phyloP scores from a whole-genome alignment of 2,888 invertebrate genomes.

The Osmoderma eremita region DNA sequence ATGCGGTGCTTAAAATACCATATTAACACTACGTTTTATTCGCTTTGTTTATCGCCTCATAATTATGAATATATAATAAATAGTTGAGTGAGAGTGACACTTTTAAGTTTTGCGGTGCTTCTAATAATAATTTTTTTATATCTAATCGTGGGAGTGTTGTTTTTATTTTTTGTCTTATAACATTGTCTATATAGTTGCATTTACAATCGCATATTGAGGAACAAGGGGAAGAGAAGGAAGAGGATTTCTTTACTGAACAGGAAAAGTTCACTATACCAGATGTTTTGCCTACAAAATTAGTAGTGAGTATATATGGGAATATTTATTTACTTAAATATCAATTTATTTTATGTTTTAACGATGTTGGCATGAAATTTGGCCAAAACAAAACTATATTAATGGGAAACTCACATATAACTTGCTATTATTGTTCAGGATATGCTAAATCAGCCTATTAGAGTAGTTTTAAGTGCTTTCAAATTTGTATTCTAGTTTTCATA shows the following conservation, averaged over 20 bases:
- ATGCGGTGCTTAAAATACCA: neutral
- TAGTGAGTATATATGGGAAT: constrained; percentile 46
- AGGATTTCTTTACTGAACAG: constrained; percentile 92
- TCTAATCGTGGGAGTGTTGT: constrained; percentile 7
- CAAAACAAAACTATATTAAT: no score
- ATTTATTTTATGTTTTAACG: neutral
- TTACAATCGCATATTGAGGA: constrained; percentile 73
- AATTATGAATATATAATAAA: neutral
- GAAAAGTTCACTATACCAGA: constrained; percentile 59
- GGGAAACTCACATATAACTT: no score
- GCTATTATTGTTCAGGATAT: no score
- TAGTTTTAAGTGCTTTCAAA: neutral
- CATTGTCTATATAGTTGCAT: constrained; percentile 72
- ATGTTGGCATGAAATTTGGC: no score
- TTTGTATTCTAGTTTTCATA: neutral
- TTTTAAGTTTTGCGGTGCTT: no score
- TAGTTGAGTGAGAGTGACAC: no score
- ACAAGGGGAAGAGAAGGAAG: constrained; percentile 74
- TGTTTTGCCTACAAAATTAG: constrained; percentile 46
- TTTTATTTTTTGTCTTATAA: constrained; percentile 25
- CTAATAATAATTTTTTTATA: neutral
- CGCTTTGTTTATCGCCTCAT: neutral
- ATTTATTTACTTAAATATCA: neutral
- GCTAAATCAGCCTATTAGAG: no score
- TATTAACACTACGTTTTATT: neutral